Conservation (phyloP, 1,140 invertebrate genomes). For the Pomacea maculata region DNA sequence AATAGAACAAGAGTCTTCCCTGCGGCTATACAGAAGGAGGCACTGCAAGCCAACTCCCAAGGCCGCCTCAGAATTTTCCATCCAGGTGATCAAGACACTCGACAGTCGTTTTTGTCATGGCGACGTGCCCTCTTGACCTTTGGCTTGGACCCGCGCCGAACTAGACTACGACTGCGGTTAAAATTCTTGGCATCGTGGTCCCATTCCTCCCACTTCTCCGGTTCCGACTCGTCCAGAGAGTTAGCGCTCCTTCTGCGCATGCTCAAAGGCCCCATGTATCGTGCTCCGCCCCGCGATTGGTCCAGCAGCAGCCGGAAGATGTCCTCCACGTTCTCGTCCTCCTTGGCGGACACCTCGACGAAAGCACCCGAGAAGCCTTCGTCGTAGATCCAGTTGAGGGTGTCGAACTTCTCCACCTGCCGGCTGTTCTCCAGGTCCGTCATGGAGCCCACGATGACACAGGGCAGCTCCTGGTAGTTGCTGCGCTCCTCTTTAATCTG, state of each 20-base stretch:
- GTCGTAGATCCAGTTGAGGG: conserved; percentile 56
- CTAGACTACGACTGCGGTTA: conserved; percentile 54
- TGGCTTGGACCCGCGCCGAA: conserved; percentile 54
- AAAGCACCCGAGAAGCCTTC: conserved; percentile 50
- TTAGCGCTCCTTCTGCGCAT: conserved; percentile 50
- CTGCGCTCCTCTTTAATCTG: conserved; percentile 82
- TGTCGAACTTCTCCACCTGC: conserved; percentile 57
- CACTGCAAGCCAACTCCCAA: background rate
- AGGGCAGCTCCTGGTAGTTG: conserved; percentile 84
- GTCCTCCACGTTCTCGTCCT: conserved; percentile 49
- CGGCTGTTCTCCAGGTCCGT: conserved; percentile 71
- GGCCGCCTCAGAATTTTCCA: background rate
- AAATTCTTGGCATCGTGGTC: conserved; percentile 48
- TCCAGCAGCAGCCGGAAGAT: conserved; percentile 55
- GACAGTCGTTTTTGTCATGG: conserved; percentile 47
- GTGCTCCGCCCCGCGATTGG: conserved; percentile 39
- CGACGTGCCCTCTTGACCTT: conserved; percentile 44
- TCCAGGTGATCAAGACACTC: conserved; percentile 38
- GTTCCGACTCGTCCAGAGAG: conserved; percentile 45
- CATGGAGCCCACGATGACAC: conserved; percentile 88
- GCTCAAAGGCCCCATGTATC: conserved; percentile 27
- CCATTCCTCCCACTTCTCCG: conserved; percentile 37
- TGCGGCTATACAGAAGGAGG: background rate
- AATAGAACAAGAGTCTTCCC: background rate
- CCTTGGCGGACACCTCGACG: conserved; percentile 60